Evolutionary conservation across 1,140 invertebrate species (phyloP).

Genomic region (Neodiprion lecontei): DNA sequence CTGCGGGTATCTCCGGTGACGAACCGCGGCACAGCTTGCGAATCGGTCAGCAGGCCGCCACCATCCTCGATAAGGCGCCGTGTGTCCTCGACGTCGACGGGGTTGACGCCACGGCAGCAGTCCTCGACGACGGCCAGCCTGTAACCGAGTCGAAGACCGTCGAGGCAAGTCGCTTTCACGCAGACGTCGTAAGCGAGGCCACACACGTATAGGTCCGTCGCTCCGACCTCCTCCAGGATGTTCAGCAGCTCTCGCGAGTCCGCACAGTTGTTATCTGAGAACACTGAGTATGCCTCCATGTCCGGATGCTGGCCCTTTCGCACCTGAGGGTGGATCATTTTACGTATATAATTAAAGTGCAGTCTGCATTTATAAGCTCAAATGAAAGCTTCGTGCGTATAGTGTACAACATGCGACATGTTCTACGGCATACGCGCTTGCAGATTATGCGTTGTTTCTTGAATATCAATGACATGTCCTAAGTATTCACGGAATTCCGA

Average conservation of each 20-base stretch:
- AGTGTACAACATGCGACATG: neutral
- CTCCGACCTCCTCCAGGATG: constrained; percentile 65
- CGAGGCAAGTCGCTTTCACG: constrained; percentile 72
- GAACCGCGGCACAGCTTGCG: constrained; percentile 65
- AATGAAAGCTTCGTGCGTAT: neutral
- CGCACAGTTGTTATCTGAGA: constrained; percentile 77
- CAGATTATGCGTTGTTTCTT: too few relatives aligned
- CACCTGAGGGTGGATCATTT: constrained; percentile 64
- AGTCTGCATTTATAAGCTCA: constrained; percentile 45
- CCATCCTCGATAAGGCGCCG: constrained; percentile 60
- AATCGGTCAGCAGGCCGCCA: constrained; percentile 65
- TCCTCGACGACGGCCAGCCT: constrained; percentile 75
- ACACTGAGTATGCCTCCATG: constrained; percentile 83
- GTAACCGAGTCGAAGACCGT: constrained; percentile 72
- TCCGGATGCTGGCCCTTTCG: constrained; percentile 77
- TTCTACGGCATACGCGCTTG: neutral
- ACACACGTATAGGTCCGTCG: constrained; percentile 80
- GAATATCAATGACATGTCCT: too few relatives aligned
- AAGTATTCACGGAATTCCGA: too few relatives aligned
- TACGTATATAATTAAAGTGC: too few relatives aligned
- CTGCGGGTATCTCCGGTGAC: constrained; percentile 66
- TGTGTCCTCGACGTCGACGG: constrained; percentile 61
- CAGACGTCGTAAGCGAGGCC: constrained; percentile 84
- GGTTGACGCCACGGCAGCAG: constrained; percentile 70
- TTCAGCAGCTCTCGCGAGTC: constrained; percentile 68